A percentile compares a stretch with the other conserved stretches of the same genome.
These are phyloP conservation scores for Albula glossodonta DNA, from an alignment of 2,113 vertebrate species.

Conservation along the genomic window DNA sequence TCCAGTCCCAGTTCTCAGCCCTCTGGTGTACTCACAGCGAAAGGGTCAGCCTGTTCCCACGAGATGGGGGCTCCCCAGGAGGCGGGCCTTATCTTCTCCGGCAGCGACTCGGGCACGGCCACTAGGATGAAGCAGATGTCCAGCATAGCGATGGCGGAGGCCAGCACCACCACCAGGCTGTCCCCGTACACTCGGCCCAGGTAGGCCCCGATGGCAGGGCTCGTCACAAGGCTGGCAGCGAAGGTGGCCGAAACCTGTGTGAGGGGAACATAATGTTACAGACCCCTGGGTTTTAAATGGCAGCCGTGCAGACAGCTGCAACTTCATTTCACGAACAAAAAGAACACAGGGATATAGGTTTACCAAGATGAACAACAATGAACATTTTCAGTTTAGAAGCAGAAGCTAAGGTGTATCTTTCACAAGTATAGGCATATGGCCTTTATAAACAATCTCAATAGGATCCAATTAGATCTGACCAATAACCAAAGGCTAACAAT, in stretches of 20 bases:
- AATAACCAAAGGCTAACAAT: neutral
- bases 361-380: too few relatives aligned
- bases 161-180: conserved; percentile 82
- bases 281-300: neutral
- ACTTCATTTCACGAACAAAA: too few relatives aligned
- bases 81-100: conserved; percentile 84
- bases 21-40: conserved; percentile 70
- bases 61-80: conserved; percentile 88
- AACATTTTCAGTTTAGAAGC: too few relatives aligned
- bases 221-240: conserved; percentile 82
- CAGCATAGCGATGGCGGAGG: conserved; percentile 80
- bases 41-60: conserved; percentile 87
- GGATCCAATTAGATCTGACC: neutral
- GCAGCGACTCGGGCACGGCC: conserved; percentile 81
- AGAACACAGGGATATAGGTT: too few relatives aligned
- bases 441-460: neutral
- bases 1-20: too few relatives aligned
- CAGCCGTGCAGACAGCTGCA: neutral
- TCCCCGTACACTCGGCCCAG: conserved; percentile 81
- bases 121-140: conserved; percentile 87
- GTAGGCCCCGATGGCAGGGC: conserved; percentile 86
- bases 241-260: conserved; percentile 84
- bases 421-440: neutral
- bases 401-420: too few relatives aligned
- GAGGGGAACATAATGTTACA: neutral